These are phyloP conservation scores for Halictus quadricinctus DNA, from an alignment of 2,888 invertebrate genomes.

Conservation along the genomic window DNA sequence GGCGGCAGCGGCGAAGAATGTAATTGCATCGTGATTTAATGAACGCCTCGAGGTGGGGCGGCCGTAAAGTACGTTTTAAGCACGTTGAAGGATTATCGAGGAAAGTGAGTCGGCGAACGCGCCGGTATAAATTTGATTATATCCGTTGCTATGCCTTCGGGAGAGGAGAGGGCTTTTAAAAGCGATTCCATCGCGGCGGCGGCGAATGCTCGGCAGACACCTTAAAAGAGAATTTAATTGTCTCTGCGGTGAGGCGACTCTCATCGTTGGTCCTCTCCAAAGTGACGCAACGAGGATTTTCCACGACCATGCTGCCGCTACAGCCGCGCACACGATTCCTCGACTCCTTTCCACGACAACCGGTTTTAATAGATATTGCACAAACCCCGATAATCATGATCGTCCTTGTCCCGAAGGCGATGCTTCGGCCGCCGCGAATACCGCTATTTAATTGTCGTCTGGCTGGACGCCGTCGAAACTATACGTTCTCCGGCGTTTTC, in stretches of 20 bases:
- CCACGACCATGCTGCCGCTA: constrained; percentile 9
- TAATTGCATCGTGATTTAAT: constrained; percentile 69
- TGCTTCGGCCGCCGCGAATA: constrained; percentile 3
- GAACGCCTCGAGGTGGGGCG: constrained; percentile 49
- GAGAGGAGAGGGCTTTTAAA: constrained; percentile 38
- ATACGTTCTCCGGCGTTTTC: neutral
- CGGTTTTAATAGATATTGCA: constrained; percentile 48
- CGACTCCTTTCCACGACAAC: constrained; percentile 37
- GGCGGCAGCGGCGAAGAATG: constrained; percentile 60
- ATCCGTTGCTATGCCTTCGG: constrained; percentile 30
- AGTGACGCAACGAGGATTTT: constrained; percentile 26
- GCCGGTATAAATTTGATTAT: constrained; percentile 51
- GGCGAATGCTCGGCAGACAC: constrained; percentile 1
- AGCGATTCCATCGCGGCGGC: neutral
- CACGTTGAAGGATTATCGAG: constrained; percentile 59
- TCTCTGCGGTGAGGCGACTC: neutral
- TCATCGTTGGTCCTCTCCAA: neutral
- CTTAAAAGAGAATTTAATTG: constrained; percentile 49
- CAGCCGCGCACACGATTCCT: constrained; percentile 22
- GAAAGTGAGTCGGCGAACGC: constrained; percentile 40
- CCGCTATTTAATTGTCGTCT: constrained; percentile 22
- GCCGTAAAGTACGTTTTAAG: constrained; percentile 58
- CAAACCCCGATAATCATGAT: constrained; percentile 40
- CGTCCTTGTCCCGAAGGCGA: constrained; percentile 20
- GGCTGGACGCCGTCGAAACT: neutral